Percentiles rank a stretch among this genome's conserved stretches.
Evolutionary conservation across 1,140 invertebrate genomes (phyloP).

Genomic region (Wasmannia auropunctata): DNA sequence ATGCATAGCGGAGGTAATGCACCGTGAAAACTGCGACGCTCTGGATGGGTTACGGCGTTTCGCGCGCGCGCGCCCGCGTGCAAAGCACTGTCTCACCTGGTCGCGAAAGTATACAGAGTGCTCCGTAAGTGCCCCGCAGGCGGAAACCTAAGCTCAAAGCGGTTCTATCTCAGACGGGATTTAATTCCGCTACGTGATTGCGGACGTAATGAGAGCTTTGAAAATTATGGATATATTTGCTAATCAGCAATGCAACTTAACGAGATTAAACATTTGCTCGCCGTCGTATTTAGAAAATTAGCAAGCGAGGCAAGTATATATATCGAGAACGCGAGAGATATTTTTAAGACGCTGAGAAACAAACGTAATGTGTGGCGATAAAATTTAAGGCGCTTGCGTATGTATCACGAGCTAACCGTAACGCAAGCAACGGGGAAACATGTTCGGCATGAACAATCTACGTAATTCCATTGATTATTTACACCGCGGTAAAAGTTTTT

Average conservation of each 20-base stretch:
- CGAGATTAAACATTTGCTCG: constrained; percentile 32
- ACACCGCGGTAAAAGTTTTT: background rate
- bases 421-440: background rate
- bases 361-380: no score
- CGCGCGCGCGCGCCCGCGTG: background rate
- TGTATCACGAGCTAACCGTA: no score
- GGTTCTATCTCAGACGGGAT: constrained; percentile 12
- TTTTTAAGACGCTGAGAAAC: background rate
- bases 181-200: constrained; percentile 51
- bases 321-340: background rate
- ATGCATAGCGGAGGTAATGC: constrained; percentile 11
- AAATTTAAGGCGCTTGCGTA: background rate
- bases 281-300: background rate
- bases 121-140: constrained; percentile 32
- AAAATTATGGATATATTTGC: constrained; percentile 41
- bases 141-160: constrained; percentile 44
- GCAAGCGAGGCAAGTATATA: background rate
- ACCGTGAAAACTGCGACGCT: constrained; percentile 21
- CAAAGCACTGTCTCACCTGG: constrained; percentile 9
- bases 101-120: constrained; percentile 43
- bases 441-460: background rate
- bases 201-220: constrained; percentile 40
- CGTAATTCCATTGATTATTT: background rate
- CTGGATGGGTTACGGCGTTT: background rate
- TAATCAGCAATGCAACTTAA: constrained; percentile 40